Evolutionary conservation across 2,888 invertebrate species (phyloP).

Genomic region (Serrognathus titanus): DNA sequence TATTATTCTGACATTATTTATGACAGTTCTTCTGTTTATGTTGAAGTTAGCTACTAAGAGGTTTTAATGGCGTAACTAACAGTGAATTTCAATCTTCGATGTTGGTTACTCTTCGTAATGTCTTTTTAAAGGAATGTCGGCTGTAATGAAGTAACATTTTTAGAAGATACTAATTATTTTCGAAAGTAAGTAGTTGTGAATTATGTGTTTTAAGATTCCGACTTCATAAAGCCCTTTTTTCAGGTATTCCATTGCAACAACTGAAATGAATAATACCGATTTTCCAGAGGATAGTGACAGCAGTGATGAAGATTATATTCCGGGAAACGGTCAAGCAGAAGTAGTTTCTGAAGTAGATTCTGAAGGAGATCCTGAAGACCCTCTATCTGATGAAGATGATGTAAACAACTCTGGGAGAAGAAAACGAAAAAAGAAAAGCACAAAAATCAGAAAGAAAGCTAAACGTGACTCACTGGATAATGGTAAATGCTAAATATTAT

Average conservation of each 20-base stretch:
- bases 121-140: constrained; percentile 15
- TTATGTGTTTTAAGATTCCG: too few species aligned
- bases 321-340: constrained; percentile 58
- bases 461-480: constrained; percentile 26
- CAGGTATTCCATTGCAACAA: too few species aligned
- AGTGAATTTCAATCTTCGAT: neutral
- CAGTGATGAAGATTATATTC: constrained; percentile 77
- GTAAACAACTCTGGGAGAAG: constrained; percentile 26
- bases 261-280: constrained; percentile 26
- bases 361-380: constrained; percentile 60
- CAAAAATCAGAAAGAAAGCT: constrained; percentile 32
- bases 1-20: constrained; percentile 4
- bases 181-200: too few species aligned
- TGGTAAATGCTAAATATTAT: constrained; percentile 17
- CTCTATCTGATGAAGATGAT: constrained; percentile 54
- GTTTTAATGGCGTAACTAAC: neutral
- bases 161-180: too few species aligned
- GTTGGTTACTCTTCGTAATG: constrained; percentile 6
- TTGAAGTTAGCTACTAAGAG: constrained; percentile 1
- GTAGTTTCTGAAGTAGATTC: constrained; percentile 66
- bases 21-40: constrained; percentile 5
- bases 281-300: constrained; percentile 59
- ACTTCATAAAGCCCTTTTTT: too few species aligned
- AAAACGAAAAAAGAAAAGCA: constrained; percentile 34
- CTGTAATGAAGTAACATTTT: neutral